Evolutionary conservation across 2,797 vertebrate genomes (phyloP), one percentile per base, ranked within the genome.

Genomic region (Takifugu rubripes): DNA sequence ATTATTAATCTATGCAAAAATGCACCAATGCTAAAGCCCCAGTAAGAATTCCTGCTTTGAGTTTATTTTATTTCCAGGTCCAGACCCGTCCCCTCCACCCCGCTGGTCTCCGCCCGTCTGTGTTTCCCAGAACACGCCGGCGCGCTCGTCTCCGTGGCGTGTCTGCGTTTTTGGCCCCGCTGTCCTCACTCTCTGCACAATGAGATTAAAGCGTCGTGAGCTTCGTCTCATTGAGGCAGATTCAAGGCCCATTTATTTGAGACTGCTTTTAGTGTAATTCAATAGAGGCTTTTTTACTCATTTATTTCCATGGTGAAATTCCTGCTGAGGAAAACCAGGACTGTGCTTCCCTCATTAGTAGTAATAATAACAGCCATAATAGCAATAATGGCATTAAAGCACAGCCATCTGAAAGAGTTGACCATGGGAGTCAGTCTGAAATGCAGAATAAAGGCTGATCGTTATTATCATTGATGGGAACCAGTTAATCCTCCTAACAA

Each of bases 231-330:
- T 83, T 84, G 85, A 90, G 87, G 88, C 87, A 88, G 86, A 92
- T 90, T 87, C 89, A 86, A 89, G 90, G 86, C 87, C 91, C 91
- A 92, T 92, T 92, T 90, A 90, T 90, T 92, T 89, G 88, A 89
- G 90, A 92, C 91, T 91, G 91, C 91, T 92, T 92, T 92, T 92
- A 92, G 91, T 90, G 85, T 91, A 92, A 92, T 91, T 90, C 88
- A 90, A 92, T 92, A 88, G 91, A 80, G 85, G 79, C 83, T 89
- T 90, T 91, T 91, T 90, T 89, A 89, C 86, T 92, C 90, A 88
- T 91, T 92, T 91, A 92, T 91, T 92, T 91, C 90, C 91, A 90
- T 89, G 91, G 90, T 90, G 88, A 91, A 91, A 90, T 88, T 85
- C 87, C 81, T 87, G 90, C 90, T 85, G 88, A 90, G 88, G 90